A percentile compares a stretch with the other conserved stretches of the same genome.
Conservation (phyloP, 2,113 vertebrate species). For the Oxygymnocypris stewartii region DNA sequence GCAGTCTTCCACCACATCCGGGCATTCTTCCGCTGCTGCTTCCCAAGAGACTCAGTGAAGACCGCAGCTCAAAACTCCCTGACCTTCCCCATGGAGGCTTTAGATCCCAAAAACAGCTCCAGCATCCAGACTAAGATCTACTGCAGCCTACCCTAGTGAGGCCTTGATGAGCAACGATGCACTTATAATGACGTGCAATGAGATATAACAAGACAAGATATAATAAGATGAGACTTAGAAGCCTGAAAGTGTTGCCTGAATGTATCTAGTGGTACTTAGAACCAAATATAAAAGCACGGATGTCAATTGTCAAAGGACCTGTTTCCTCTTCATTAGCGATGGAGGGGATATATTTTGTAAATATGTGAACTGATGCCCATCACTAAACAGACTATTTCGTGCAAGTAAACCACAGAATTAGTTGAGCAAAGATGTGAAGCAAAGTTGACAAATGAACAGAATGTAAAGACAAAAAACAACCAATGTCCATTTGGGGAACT, state of each 20-base stretch:
- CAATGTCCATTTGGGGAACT: background rate
- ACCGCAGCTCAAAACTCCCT: conserved; percentile 62
- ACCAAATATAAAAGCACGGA: background rate
- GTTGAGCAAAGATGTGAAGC: background rate
- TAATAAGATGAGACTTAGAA: background rate
- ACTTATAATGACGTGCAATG: background rate
- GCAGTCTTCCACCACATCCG: conserved; percentile 78
- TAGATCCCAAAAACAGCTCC: conserved; percentile 31
- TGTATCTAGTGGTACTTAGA: background rate
- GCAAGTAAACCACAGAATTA: background rate
- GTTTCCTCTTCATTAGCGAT: background rate
- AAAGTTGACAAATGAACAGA: background rate
- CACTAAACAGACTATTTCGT: background rate
- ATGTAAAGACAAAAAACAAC: background rate
- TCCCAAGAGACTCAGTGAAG: conserved; percentile 67
- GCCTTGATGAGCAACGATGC: background rate
- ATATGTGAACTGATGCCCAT: background rate
- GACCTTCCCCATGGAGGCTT: conserved; percentile 61
- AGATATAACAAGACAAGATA: too few species aligned
- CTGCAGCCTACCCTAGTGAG: conserved; percentile 60
- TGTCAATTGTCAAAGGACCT: too few species aligned
- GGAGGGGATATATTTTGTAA: background rate
- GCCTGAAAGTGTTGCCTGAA: background rate
- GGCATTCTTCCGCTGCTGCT: conserved; percentile 71
- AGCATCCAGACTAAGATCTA: conserved; percentile 54